Evolutionary conservation across 2,113 vertebrate genomes (phyloP).

Genomic region (Upupa epops): DNA sequence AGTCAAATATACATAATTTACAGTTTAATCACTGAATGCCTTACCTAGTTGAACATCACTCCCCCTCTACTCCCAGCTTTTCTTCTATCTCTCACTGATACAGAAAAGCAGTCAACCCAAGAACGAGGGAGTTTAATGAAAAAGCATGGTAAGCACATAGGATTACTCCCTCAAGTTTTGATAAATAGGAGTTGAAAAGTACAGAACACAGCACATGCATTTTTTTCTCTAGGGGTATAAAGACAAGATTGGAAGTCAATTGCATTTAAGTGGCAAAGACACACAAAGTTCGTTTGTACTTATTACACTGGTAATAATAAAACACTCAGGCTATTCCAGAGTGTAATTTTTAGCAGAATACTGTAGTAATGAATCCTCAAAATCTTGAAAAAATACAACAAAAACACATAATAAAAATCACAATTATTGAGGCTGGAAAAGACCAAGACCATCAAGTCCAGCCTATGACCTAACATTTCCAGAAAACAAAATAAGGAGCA

Average conservation of each 20-base stretch:
- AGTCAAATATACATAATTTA: background rate
- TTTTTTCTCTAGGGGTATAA: background rate
- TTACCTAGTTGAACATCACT: background rate
- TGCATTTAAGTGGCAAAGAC: background rate
- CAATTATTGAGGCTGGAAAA: too few species aligned
- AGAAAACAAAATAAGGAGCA: background rate
- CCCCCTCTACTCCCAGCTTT: background rate
- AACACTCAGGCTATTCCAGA: background rate
- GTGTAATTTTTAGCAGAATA: background rate
- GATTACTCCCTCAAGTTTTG: background rate
- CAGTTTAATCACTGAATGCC: background rate
- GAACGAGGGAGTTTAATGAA: background rate
- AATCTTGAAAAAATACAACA: background rate
- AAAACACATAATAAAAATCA: too few species aligned
- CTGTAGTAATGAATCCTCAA: background rate
- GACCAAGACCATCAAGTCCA: too few species aligned
- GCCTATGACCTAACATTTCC: too few species aligned
- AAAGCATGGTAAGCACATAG: rapidly evolving
- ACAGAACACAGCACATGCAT: background rate
- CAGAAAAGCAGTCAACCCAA: background rate
- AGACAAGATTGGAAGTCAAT: background rate
- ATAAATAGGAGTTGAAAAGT: background rate
- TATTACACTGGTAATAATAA: background rate
- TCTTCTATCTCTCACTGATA: background rate
- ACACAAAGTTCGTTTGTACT: background rate